Percentiles rank a stretch among this genome's conserved stretches.
Conservation (phyloP, 35 echinoderm and acorn worm species). For the Ptychodera flava region DNA sequence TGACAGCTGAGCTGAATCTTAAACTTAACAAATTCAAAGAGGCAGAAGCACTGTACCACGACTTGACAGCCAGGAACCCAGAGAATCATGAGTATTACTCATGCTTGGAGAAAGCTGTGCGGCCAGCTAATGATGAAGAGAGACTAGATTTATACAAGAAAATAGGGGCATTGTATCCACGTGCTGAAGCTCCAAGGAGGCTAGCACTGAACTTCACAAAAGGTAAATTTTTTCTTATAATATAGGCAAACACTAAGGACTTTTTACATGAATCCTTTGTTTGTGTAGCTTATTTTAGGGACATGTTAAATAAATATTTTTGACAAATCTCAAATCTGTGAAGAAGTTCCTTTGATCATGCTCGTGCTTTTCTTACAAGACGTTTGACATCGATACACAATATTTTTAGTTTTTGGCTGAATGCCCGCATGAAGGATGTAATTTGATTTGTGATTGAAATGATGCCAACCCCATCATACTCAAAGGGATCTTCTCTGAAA, state of each 20-base stretch:
- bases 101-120: conserved; percentile 37
- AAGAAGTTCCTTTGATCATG: not conserved
- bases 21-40: conserved; percentile 52
- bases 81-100: conserved; percentile 81
- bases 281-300: not conserved
- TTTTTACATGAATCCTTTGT: no score
- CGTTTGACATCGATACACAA: no score
- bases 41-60: conserved; percentile 58
- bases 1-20: conserved; percentile 58
- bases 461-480: no score
- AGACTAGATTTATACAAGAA: conserved; percentile 59
- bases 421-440: no score
- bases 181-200: conserved; percentile 73
- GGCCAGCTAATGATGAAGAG: conserved; percentile 34
- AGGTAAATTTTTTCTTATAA: conserved; percentile 45
- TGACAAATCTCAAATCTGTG: not conserved
- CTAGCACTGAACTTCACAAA: conserved; percentile 72
- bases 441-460: no score
- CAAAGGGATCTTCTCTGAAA: no score
- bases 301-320: not conserved
- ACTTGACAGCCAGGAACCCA: conserved; percentile 69
- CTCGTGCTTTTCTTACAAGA: not conserved
- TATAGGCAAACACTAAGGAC: no score
- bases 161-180: conserved; percentile 58
- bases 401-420: no score